Percentiles rank a stretch among this genome's conserved stretches.
These are phyloP conservation scores for Bombycilla garrulus DNA, from an alignment of 2,113 vertebrate genomes.

Conservation along the genomic window DNA sequence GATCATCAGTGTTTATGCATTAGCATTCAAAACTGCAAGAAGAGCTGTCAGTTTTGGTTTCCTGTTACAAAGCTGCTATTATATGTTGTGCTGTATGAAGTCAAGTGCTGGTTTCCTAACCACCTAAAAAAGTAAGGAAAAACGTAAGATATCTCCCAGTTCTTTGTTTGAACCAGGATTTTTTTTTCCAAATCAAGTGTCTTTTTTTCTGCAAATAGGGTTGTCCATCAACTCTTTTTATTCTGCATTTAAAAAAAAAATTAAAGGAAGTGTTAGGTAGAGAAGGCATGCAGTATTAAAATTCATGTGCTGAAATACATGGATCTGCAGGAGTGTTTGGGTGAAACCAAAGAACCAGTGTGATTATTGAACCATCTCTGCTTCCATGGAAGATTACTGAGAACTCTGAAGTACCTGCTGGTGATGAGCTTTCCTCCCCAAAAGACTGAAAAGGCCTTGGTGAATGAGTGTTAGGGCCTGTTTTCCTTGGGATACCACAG, in stretches of 20 bases:
- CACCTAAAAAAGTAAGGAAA: background rate
- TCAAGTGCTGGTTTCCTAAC: background rate
- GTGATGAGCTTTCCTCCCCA: background rate
- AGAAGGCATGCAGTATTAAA: background rate
- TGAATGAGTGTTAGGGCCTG: background rate
- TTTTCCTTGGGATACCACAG: background rate
- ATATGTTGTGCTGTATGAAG: background rate
- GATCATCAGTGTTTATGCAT: background rate
- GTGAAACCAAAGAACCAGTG: background rate
- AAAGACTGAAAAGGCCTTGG: background rate
- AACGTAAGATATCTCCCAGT: background rate
- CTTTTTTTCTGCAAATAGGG: background rate
- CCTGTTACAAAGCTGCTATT: background rate
- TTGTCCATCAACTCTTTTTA: background rate
- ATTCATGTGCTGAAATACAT: background rate
- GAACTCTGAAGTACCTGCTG: background rate
- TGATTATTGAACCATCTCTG: background rate
- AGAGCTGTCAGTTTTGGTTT: background rate
- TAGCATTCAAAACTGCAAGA: background rate
- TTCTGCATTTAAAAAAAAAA: background rate
- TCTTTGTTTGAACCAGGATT: background rate
- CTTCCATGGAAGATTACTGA: background rate
- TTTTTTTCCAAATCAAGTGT: background rate
- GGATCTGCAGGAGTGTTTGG: background rate
- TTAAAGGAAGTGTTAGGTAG: background rate